Base-by-base conservation (phyloP, 37 sponge, comb jelly and placozoan genomes). In the Diacarnus erythraeanus region DNA sequence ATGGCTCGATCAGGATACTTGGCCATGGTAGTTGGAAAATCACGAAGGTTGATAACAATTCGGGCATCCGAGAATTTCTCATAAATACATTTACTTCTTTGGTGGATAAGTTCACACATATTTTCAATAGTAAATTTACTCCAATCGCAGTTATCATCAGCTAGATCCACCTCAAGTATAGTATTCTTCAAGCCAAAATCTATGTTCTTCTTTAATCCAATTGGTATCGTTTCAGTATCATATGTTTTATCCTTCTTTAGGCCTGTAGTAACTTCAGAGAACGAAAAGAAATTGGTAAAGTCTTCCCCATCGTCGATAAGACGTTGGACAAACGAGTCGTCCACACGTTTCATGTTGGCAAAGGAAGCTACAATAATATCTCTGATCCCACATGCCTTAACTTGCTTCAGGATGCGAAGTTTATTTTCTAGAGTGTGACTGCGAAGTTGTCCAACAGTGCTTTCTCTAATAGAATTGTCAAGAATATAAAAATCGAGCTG, bases 381-480 rank as follows among this genome's bases (percentile, higher is more conserved):
- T 42, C 78, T 82, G 57, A 91, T 57, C 8, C 92, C 96, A 66
- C 84, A 76, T 80, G 74, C 78, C 84, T 89, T 86, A 38, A 94
- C 82, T 36, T 94, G 64, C 41, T 86, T 35, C 44, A 74, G 86
- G 74, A 95, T 95, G 31, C 54, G 64, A 54, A 25, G 39, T 80
- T 95, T 95, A 82, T 88, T 86, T 38, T 91, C 79, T 12, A 95
- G 42, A 12, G 96, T 95, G 75, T 95, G 96, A 74, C 92, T 71
- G 25, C 87, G 80, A 8, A 95, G 72, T 58, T 88, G 89, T 0
- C 92, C 96, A 18, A 95, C 92, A 26, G 96, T 95, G 64, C 92
- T 95, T 78, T 95, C 96, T 26, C 96, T 89, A n/a, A 95, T 57
- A 38, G 96, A 95, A 70, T 95, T 95, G 85, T 95, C 96, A 34